These are phyloP conservation scores for Drosophila navojoa DNA, from an alignment of 1,140 invertebrate genomes.

Conservation along the genomic window DNA sequence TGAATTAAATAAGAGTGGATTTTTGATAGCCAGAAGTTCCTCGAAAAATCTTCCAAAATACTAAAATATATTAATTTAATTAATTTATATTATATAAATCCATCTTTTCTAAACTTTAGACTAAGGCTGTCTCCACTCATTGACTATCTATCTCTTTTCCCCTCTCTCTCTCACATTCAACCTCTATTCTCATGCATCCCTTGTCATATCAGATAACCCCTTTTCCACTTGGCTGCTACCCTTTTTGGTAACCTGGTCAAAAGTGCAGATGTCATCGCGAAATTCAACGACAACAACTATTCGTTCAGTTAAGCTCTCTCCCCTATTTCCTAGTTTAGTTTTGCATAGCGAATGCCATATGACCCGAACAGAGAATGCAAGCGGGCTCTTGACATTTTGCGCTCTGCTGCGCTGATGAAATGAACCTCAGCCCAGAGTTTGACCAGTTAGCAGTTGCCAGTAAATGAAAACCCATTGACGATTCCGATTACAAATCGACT, in stretches of 20 bases:
- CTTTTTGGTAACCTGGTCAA: background rate
- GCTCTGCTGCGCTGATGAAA: conserved; percentile 8
- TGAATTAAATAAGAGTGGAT: background rate
- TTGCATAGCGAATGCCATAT: conserved; percentile 34
- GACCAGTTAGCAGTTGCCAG: conserved; percentile 16
- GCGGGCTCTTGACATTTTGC: conserved; percentile 7
- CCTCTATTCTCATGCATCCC: background rate
- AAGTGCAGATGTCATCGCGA: conserved; percentile 34
- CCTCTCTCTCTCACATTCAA: no score
- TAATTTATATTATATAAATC: no score
- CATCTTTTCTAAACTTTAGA: no score
- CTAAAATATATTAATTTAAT: no score
- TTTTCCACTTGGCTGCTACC: background rate
- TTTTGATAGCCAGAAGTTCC: background rate
- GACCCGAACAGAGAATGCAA: conserved; percentile 5
- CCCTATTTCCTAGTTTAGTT: conserved; percentile 2
- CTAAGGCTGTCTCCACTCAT: no score
- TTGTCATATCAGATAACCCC: no score
- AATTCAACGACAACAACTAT: conserved; percentile 12
- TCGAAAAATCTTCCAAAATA: background rate
- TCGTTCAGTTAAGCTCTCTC: conserved; percentile 25
- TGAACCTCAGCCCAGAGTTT: conserved; percentile 4
- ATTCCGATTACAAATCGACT: conserved; percentile 42
- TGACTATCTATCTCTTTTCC: no score
- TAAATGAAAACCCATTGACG: conserved; percentile 37